A percentile compares a stretch with the other conserved stretches of the same genome.
Evolutionary conservation across 2,797 vertebrate species (phyloP).

Genomic region (Paramormyrops hopkinsi): DNA sequence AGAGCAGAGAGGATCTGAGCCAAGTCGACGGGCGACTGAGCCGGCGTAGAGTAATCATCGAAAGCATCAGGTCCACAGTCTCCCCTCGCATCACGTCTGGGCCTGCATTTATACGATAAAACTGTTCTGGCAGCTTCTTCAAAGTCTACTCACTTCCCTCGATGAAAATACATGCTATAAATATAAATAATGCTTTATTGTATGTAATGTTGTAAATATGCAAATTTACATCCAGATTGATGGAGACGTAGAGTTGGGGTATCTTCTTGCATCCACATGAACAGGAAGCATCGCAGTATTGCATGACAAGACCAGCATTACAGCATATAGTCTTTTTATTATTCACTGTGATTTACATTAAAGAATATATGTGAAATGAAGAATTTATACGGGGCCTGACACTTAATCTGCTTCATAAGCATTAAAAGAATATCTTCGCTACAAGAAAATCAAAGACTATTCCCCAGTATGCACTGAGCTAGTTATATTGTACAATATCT

Average conservation of each 20-base stretch:
- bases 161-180: background rate
- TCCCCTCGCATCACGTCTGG: background rate
- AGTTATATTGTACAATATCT: background rate
- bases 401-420: background rate
- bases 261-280: background rate
- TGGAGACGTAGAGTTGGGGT: background rate
- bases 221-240: background rate
- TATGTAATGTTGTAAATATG: background rate
- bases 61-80: conserved; percentile 62
- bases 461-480: background rate
- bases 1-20: conserved; percentile 22
- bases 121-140: background rate
- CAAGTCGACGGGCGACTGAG: conserved; percentile 27
- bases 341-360: background rate
- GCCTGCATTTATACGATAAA: background rate
- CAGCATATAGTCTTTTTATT: background rate
- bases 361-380: background rate
- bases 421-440: background rate
- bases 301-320: background rate
- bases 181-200: background rate
- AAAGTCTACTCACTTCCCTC: background rate
- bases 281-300: background rate
- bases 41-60: conserved; percentile 50
- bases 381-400: background rate
- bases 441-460: background rate